phyloP scores from a whole-genome alignment of 2,888 invertebrate species.

The Rhingia rostrata region DNA sequence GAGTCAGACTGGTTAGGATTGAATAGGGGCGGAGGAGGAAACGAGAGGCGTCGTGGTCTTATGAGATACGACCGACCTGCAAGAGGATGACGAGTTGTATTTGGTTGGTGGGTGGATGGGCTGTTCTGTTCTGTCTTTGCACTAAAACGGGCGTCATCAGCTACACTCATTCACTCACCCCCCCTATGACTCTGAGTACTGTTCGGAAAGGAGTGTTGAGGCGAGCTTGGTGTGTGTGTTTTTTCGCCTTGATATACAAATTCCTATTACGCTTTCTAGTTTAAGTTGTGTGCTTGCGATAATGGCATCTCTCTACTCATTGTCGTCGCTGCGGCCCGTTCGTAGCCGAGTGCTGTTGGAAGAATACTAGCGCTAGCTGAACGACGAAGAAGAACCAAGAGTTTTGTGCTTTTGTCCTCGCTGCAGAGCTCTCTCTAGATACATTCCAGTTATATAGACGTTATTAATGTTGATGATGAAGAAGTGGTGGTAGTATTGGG shows the following conservation, averaged over 20 bases:
- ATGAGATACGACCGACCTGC: conserved; percentile 74
- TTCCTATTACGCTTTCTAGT: conserved; percentile 74
- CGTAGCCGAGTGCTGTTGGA: conserved; percentile 69
- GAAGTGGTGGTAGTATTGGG: conserved; percentile 45
- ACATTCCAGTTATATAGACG: conserved; percentile 62
- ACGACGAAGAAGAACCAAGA: conserved; percentile 69
- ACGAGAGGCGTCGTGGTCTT: conserved; percentile 64
- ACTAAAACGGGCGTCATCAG: conserved; percentile 63
- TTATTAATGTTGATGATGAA: conserved; percentile 72
- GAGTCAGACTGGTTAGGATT: conserved; percentile 51
- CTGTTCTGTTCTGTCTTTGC: conserved; percentile 54
- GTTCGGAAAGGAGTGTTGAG: conserved; percentile 18
- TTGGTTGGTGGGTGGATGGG: conserved; percentile 66
- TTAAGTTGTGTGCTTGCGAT: conserved; percentile 74
- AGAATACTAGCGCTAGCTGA: conserved; percentile 65
- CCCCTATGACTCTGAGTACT: conserved; percentile 34
- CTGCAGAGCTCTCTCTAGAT: conserved; percentile 60
- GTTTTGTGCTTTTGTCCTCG: conserved; percentile 73
- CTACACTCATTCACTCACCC: conserved; percentile 51
- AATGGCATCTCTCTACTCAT: conserved; percentile 71
- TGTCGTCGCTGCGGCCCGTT: conserved; percentile 62
- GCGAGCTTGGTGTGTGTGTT: conserved; percentile 16
- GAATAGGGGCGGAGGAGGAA: conserved; percentile 51
- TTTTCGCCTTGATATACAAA: conserved; percentile 68
- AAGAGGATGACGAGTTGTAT: conserved; percentile 70